These are phyloP conservation scores for Jordanella pulchra DNA, from an alignment of 2,797 vertebrate genomes.

Conservation along the genomic window DNA sequence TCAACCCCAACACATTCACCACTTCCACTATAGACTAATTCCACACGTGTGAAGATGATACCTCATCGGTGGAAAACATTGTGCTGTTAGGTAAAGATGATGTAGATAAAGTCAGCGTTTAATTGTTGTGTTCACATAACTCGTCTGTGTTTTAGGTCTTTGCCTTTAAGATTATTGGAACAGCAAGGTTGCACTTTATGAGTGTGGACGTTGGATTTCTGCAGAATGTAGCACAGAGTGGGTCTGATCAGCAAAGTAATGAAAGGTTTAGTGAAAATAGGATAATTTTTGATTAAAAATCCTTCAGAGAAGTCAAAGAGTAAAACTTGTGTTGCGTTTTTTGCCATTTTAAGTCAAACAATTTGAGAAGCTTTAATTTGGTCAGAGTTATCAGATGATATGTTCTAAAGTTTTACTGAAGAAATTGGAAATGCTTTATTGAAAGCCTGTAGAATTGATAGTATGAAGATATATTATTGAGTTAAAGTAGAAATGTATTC, in stretches of 20 bases:
- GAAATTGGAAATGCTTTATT: not conserved
- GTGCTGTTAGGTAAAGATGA: slow-evolving; percentile 7
- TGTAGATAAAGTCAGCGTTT: slow-evolving; percentile 10
- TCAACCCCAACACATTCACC: slow-evolving; percentile 32
- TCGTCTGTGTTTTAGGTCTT: slow-evolving; percentile 26
- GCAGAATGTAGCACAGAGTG: slow-evolving; percentile 6
- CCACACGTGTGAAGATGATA: slow-evolving; percentile 37
- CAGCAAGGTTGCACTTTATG: slow-evolving; percentile 49
- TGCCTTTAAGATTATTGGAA: slow-evolving; percentile 20
- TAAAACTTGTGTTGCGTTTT: not conserved
- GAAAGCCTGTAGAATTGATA: not conserved
- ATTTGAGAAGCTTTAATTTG: not conserved
- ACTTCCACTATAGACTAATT: slow-evolving; percentile 20
- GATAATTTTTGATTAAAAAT: slow-evolving; percentile 14
- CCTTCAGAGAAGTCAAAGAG: not conserved
- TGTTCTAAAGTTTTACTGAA: not conserved
- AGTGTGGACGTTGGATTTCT: slow-evolving; percentile 30
- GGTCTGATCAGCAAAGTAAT: slow-evolving; percentile 10
- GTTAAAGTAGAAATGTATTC: not conserved
- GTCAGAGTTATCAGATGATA: not conserved
- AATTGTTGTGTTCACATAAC: not conserved
- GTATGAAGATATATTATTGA: not conserved
- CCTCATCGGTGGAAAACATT: slow-evolving; percentile 34
- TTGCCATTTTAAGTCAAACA: too few relatives aligned
- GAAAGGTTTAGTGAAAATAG: not conserved